phyloP scores from a whole-genome alignment of 2,797 vertebrate genomes.

The Babyrousa celebensis region DNA sequence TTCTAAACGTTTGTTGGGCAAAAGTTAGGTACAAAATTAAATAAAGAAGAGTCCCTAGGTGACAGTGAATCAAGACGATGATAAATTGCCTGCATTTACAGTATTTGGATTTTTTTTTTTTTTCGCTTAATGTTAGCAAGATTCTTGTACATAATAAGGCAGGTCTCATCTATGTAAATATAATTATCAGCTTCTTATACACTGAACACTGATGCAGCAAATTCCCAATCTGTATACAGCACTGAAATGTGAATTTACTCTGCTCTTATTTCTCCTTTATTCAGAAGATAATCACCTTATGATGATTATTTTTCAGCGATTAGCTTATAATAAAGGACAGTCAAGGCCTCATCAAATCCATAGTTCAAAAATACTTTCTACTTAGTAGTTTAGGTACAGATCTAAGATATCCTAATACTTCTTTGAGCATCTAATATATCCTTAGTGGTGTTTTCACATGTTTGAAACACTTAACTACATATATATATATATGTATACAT shows the following conservation, averaged over 20 bases:
- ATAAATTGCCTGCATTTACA: slow-evolving; percentile 82
- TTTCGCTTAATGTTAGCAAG: slow-evolving; percentile 72
- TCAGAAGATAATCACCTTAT: slow-evolving; percentile 60
- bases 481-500: too few species aligned
- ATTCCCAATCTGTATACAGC: slow-evolving; percentile 61
- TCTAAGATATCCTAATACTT: slow-evolving; percentile 67
- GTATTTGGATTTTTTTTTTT: slow-evolving; percentile 70
- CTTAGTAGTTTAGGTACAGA: slow-evolving; percentile 50
- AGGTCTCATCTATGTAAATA: slow-evolving; percentile 72
- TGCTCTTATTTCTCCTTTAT: slow-evolving; percentile 61
- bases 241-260: slow-evolving; percentile 27
- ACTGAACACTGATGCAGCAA: slow-evolving; percentile 64
- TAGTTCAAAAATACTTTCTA: slow-evolving; percentile 60
- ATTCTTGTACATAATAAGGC: slow-evolving; percentile 75
- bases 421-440: not conserved
- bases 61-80: slow-evolving; percentile 80
- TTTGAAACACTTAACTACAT: not conserved
- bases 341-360: slow-evolving; percentile 53
- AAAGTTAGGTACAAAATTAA: slow-evolving; percentile 75
- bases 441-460: slow-evolving; percentile 14
- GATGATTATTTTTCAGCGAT: slow-evolving; percentile 53
- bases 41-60: slow-evolving; percentile 74
- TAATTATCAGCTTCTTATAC: slow-evolving; percentile 73
- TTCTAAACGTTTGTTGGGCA: slow-evolving; percentile 25
- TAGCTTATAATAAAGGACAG: slow-evolving; percentile 61